These are phyloP conservation scores for Mamestra configurata DNA, from an alignment of 1,140 invertebrate genomes.

Conservation along the genomic window DNA sequence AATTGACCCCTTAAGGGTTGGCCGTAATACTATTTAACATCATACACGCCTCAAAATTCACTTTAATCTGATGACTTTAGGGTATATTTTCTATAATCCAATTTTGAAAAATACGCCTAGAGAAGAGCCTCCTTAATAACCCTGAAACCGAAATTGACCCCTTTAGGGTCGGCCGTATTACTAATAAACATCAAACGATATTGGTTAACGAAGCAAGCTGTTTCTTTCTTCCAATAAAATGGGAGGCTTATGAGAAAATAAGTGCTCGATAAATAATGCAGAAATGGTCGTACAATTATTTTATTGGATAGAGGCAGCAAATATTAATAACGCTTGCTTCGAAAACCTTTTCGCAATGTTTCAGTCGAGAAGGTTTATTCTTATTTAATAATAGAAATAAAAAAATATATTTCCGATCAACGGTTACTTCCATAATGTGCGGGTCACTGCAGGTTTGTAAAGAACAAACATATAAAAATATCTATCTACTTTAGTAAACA, in stretches of 20 bases:
- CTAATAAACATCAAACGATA: constrained; percentile 16
- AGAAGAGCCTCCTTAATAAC: no score
- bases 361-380: no score
- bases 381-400: no score
- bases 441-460: no score
- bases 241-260: constrained; percentile 1
- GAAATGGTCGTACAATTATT: background rate
- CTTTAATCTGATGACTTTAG: no score
- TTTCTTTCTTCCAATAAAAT: constrained; percentile 17
- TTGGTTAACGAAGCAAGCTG: background rate
- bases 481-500: no score
- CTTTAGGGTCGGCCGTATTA: background rate
- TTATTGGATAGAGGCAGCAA: background rate
- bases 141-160: background rate
- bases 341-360: background rate
- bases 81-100: no score
- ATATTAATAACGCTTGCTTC: background rate
- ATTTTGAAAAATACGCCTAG: no score
- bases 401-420: no score
- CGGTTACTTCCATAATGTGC: no score
- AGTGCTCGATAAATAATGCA: background rate
- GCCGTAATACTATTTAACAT: constrained; percentile 6
- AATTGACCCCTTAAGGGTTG: background rate
- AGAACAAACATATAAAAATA: no score
- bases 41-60: no score